These are phyloP conservation scores for Anguilla rostrata DNA, from an alignment of 2,113 vertebrate genomes.

Conservation along the genomic window DNA sequence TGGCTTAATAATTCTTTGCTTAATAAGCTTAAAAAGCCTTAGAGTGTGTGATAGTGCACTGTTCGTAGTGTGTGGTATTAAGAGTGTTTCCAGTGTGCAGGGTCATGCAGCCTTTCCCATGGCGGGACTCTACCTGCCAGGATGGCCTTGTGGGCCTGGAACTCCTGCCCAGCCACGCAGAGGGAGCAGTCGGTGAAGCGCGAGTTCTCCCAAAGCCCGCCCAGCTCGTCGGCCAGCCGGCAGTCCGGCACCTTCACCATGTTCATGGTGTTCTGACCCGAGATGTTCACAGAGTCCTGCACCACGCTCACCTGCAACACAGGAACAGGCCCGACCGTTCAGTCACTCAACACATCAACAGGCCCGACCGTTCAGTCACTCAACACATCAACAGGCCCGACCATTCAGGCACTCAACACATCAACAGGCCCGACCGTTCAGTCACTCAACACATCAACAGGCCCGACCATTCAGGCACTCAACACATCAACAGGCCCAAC, in stretches of 20 bases:
- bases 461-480: too few species aligned
- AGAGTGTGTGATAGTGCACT: neutral
- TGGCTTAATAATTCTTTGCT: neutral
- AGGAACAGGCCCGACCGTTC: constrained; percentile 21
- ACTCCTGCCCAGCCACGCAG: constrained; percentile 86
- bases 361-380: too few species aligned
- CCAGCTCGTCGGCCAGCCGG: constrained; percentile 84
- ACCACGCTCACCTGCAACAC: constrained; percentile 84
- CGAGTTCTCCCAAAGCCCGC: constrained; percentile 87
- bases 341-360: neutral
- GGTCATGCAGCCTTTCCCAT: neutral
- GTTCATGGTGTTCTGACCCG: constrained; percentile 88
- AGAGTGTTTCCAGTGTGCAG: neutral
- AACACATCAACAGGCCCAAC: too few species aligned
- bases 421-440: too few species aligned
- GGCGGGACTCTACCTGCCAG: constrained; percentile 76
- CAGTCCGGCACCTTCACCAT: constrained; percentile 92
- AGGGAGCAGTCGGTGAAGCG: constrained; percentile 88
- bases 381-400: too few species aligned
- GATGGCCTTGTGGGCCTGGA: constrained; percentile 90
- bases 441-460: too few species aligned
- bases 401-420: too few species aligned
- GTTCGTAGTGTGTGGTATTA: neutral
- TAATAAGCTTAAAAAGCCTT: neutral
- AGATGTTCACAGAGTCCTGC: constrained; percentile 90